A percentile compares a stretch with the other conserved stretches of the same genome.
phyloP scores from a whole-genome alignment of 2,797 vertebrate genomes.

The Pangasius djambal region DNA sequence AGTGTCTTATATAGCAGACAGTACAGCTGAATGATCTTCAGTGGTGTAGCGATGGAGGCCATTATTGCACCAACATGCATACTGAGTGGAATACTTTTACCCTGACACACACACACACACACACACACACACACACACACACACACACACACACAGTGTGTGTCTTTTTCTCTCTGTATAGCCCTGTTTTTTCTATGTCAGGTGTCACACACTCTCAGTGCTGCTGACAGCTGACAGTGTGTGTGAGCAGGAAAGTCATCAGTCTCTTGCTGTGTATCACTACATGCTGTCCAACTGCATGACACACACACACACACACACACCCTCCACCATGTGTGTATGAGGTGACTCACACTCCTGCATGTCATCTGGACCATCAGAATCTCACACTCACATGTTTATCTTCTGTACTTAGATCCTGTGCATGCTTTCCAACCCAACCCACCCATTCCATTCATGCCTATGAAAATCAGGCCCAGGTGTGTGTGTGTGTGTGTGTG shows the following conservation, averaged over 20 bases:
- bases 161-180: neutral
- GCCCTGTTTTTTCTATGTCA: neutral
- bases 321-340: neutral
- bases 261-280: slow-evolving; percentile 20
- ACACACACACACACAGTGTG: neutral
- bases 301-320: neutral
- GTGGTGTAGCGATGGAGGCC: slow-evolving; percentile 35
- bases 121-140: slow-evolving; percentile 20
- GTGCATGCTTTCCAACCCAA: neutral
- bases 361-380: slow-evolving; percentile 27
- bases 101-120: too few relatives aligned
- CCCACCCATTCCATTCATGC: slow-evolving; percentile 45
- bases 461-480: slow-evolving; percentile 57
- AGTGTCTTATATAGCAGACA: neutral
- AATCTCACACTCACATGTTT: neutral
- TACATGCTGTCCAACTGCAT: slow-evolving; percentile 16
- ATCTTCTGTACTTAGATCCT: slow-evolving; percentile 25
- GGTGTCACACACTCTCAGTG: neutral
- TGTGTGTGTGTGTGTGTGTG: slow-evolving; percentile 10
- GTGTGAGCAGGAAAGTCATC: slow-evolving; percentile 33
- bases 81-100: slow-evolving; percentile 23
- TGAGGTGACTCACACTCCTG: slow-evolving; percentile 39
- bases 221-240: slow-evolving; percentile 3
- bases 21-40: neutral
- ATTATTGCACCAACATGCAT: slow-evolving; percentile 46